Percentiles rank a stretch among this genome's conserved stretches.
Evolutionary conservation across 2,888 invertebrate species (phyloP).

Genomic region (Psococerastis gibbosa): DNA sequence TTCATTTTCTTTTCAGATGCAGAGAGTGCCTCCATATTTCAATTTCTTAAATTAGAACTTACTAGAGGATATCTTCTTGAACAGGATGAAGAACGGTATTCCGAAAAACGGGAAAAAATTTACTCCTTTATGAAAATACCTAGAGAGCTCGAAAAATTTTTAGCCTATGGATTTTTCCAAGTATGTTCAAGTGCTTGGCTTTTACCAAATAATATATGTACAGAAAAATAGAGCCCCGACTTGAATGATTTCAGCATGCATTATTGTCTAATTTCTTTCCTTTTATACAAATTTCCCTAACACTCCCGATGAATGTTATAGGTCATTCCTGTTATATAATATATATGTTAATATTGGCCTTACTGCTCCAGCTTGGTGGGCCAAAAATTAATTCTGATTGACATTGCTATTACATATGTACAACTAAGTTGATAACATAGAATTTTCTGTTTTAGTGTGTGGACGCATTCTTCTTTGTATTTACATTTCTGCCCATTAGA

Average conservation of each 20-base stretch:
- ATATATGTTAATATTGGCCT: no score
- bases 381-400: not conserved
- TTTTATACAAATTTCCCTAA: no score
- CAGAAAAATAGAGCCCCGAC: no score
- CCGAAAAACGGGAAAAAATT: constrained; percentile 83
- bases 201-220: no score
- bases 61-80: constrained; percentile 85
- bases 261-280: no score
- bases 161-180: constrained; percentile 85
- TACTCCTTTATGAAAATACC: constrained; percentile 96
- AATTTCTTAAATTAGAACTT: constrained; percentile 68
- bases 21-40: constrained; percentile 23
- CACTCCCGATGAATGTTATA: no score
- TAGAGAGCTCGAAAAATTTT: constrained; percentile 75
- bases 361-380: no score
- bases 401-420: not conserved
- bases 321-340: no score
- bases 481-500: constrained; percentile 89
- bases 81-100: constrained; percentile 87
- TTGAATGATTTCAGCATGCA: no score
- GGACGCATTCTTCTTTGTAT: constrained; percentile 93
- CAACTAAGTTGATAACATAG: constrained; percentile 13
- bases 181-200: no score
- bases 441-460: constrained; percentile 51
- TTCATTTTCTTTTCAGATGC: constrained; percentile 2